Evolutionary conservation across 2,888 invertebrate species (phyloP), one percentile per base, ranked within the genome.

Genomic region (Poecilobothrus nobilitatus): DNA sequence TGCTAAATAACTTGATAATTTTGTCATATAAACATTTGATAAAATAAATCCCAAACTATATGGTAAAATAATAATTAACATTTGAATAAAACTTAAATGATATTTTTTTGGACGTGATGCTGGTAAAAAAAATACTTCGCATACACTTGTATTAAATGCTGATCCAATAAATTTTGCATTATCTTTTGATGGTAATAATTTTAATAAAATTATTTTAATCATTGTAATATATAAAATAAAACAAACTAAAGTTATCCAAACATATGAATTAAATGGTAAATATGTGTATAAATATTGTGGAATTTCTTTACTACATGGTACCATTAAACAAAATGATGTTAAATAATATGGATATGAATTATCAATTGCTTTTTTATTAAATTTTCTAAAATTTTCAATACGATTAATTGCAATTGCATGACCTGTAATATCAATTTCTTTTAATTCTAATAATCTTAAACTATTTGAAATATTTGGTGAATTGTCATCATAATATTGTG

Each of bases 1-100:
- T 6, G 75, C 72, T n/a, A 76, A 67, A 67, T 74, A 77, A 63
- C 76, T 76, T n/a, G 77, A 75, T 65, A 76, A 68, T 7, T 71
- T 73, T 15, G 77, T 74, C 62, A 76, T 68, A 69, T 76, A 77
- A 20, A 76, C 65, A 69, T 76, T 77, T 2, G 74, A 73, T 12
- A 77, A 68, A 66, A 77, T 74, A 66, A 77, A 77, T 8, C 75
- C 75, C 10, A 77, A 67, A 53, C 53, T 53, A 6, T 53, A 53
- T 18, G 53, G 53, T 18, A 53, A n/a, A 18, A 53, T 53, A 2
- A 53, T 53, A 18, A 53, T 53, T 18, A 53, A 18, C 53, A 53
- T 53, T 53, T 53, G 53, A 3, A 18, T 12, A n/a, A 53, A 53
- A 53, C 7, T 53, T 12, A 53, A 15, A 18, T 53, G 53, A 53